Evolutionary conservation across 2,797 vertebrate species (phyloP).

Genomic region (Malacoctenus gilli): DNA sequence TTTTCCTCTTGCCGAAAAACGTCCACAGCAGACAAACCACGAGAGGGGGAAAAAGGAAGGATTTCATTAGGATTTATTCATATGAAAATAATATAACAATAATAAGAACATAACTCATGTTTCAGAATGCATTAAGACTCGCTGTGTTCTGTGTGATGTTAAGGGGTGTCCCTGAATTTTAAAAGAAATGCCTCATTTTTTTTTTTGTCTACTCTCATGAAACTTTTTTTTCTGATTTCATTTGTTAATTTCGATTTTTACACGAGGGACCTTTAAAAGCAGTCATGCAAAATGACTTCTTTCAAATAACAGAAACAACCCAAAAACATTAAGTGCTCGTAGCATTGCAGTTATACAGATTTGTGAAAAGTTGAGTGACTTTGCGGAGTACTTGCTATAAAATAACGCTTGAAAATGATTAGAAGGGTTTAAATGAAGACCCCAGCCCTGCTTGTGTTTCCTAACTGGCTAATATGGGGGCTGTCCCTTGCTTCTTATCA

Average conservation of each 20-base stretch:
- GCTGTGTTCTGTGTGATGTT: conserved; percentile 48
- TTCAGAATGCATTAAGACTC: conserved; percentile 55
- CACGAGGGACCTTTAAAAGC: conserved; percentile 40
- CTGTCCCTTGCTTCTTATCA: conserved; percentile 38
- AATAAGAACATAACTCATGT: conserved; percentile 67
- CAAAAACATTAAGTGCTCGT: conserved; percentile 41
- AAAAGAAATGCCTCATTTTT: conserved; percentile 16
- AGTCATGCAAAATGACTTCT: conserved; percentile 66
- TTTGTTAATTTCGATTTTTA: conserved; percentile 27
- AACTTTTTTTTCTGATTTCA: conserved; percentile 28
- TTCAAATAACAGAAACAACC: no score
- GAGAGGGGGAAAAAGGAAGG: conserved; percentile 6
- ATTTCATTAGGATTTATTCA: conserved; percentile 75
- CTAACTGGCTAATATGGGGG: conserved; percentile 50
- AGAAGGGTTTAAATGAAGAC: conserved; percentile 20
- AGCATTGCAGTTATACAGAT: conserved; percentile 45
- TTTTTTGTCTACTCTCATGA: conserved; percentile 35
- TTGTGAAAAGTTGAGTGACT: conserved; percentile 48
- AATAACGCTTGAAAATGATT: conserved; percentile 22
- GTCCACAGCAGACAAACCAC: conserved; percentile 8
- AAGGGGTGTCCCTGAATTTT: conserved; percentile 38
- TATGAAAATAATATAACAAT: conserved; percentile 80
- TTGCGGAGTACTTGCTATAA: conserved; percentile 26
- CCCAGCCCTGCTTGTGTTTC: conserved; percentile 42
- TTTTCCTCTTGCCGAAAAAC: conserved; percentile 14